These are phyloP conservation scores for Parnassius mnemosyne DNA, from an alignment of 2,888 invertebrate species.

Conservation along the genomic window DNA sequence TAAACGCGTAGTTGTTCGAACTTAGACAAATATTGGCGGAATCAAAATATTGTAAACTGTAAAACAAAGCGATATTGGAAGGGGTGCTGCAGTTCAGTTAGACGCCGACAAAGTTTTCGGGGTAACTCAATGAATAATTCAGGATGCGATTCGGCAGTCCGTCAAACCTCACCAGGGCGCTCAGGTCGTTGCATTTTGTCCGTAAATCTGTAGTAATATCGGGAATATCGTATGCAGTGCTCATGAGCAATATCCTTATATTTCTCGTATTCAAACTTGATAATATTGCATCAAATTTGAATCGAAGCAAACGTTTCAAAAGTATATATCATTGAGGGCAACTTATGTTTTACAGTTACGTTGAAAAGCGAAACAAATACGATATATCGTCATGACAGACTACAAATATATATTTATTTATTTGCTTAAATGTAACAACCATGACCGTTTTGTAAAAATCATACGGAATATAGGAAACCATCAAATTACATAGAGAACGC, in stretches of 20 bases:
- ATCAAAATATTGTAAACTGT: conserved; percentile 62
- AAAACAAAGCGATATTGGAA: conserved; percentile 71
- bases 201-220: conserved; percentile 67
- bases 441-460: no score
- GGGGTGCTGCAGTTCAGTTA: conserved; percentile 41
- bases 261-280: conserved; percentile 48
- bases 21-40: conserved; percentile 35
- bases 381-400: no score
- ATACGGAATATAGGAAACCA: no score
- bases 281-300: conserved; percentile 31
- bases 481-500: no score
- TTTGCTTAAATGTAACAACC: no score
- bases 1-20: conserved; percentile 19
- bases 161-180: conserved; percentile 57
- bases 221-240: conserved; percentile 59
- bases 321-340: not conserved
- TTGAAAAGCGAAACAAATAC: no score
- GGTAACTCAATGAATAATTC: conserved; percentile 72
- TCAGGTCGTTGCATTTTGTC: conserved; percentile 62
- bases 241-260: conserved; percentile 58
- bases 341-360: no score
- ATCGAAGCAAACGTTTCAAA: conserved; percentile 18
- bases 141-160: conserved; percentile 72
- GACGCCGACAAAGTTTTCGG: conserved; percentile 62
- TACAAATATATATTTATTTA: no score